Evolutionary conservation across 1,140 invertebrate species (phyloP).

Genomic region (Uloborus diversus): DNA sequence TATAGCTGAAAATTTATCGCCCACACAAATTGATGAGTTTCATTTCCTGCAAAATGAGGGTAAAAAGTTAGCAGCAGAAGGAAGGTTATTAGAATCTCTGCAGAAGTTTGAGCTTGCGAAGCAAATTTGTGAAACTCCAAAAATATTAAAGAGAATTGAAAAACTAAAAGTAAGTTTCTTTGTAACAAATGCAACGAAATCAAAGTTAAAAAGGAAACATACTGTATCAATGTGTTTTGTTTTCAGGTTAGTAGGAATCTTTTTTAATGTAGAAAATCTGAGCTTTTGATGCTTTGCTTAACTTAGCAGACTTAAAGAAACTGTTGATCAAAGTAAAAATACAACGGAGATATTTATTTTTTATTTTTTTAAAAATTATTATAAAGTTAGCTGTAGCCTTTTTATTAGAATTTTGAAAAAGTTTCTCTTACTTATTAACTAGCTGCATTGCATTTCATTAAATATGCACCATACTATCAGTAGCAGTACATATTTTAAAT

Average conservation of each 20-base stretch:
- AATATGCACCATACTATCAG: no score
- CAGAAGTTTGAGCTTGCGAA: slow-evolving; percentile 16
- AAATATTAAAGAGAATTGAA: slow-evolving; percentile 29
- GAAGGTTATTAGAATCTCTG: slow-evolving; percentile 32
- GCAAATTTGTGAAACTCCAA: slow-evolving; percentile 25
- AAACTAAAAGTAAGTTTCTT: slow-evolving; percentile 26
- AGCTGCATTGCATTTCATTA: no score
- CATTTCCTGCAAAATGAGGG: slow-evolving; percentile 26
- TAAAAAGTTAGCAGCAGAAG: slow-evolving; percentile 38
- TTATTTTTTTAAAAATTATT: no score
- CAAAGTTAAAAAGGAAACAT: background rate
- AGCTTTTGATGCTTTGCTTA: background rate
- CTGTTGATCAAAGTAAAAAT: no score
- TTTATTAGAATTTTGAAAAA: no score
- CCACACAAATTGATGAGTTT: background rate
- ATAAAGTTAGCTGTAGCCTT: no score
- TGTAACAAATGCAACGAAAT: background rate
- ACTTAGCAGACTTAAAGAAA: background rate
- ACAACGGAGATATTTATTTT: no score
- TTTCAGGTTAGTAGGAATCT: background rate
- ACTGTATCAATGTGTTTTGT: background rate
- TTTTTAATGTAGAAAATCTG: background rate
- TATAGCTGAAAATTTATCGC: no score
- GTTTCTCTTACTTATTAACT: no score
- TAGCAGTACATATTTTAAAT: no score